phyloP scores from a whole-genome alignment of 2,113 vertebrate species.

The Semnornis frantzii region DNA sequence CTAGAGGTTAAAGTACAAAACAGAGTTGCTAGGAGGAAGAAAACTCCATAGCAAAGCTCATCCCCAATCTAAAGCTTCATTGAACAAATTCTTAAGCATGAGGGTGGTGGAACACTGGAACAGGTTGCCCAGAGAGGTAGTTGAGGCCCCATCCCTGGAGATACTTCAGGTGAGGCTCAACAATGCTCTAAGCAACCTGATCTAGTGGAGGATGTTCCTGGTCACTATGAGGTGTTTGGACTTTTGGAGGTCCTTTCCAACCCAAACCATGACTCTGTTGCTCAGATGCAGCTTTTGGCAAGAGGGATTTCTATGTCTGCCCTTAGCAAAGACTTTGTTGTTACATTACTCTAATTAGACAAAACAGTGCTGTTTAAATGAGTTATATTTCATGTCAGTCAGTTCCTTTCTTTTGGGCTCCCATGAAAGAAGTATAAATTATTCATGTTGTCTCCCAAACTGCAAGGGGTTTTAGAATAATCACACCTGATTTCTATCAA shows the following conservation, averaged over 20 bases:
- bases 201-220: too few relatives aligned
- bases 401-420: not conserved
- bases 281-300: not conserved
- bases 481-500: not conserved
- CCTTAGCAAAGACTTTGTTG: not conserved
- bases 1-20: not conserved
- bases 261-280: too few relatives aligned
- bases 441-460: not conserved
- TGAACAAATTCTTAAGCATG: too few relatives aligned
- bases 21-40: not conserved
- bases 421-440: not conserved
- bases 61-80: not conserved
- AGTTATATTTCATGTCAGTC: not conserved
- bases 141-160: too few relatives aligned
- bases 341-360: not conserved
- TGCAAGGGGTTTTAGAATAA: not conserved
- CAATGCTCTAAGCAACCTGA: too few relatives aligned
- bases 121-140: too few relatives aligned
- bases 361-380: not conserved
- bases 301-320: not conserved
- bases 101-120: too few relatives aligned
- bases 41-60: not conserved
- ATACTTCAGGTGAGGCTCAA: too few relatives aligned
- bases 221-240: too few relatives aligned
- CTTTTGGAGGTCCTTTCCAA: too few relatives aligned